Conservation (phyloP, 2,888 invertebrate genomes). For the Thera obeliscata region DNA sequence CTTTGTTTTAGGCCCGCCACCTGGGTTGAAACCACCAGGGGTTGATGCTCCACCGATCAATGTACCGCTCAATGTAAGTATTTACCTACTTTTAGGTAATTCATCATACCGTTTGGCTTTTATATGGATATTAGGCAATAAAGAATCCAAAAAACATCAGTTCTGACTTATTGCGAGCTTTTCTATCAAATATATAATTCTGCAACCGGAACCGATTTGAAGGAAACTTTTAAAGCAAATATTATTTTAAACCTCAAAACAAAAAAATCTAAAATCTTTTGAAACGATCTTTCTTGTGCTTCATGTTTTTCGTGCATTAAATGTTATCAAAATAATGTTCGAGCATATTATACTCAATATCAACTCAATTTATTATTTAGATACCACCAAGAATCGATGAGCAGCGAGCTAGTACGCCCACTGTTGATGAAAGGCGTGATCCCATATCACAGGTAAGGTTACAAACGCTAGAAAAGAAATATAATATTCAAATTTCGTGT, state of each 20-base stretch:
- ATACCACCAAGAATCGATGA: conserved; percentile 78
- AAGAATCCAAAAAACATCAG: too few relatives aligned
- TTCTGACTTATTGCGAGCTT: too few relatives aligned
- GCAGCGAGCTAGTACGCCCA: conserved; percentile 89
- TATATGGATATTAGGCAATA: too few relatives aligned
- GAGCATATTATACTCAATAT: background rate
- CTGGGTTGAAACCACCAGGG: conserved; percentile 71
- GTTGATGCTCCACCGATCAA: conserved; percentile 66
- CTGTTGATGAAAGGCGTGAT: conserved; percentile 86
- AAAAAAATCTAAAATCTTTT: too few relatives aligned
- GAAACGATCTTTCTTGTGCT: too few relatives aligned
- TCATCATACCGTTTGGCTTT: background rate
- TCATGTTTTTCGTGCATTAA: too few relatives aligned
- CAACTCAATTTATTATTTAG: conserved; percentile 43
- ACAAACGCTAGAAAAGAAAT: background rate
- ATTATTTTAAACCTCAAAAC: too few relatives aligned
- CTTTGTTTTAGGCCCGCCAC: conserved; percentile 70
- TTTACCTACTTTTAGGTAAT: background rate
- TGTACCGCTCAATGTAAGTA: conserved; percentile 63
- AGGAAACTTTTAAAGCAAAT: too few relatives aligned
- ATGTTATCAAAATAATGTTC: too few relatives aligned
- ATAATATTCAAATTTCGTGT: background rate
- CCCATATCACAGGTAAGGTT: conserved; percentile 65
- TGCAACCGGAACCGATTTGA: too few relatives aligned
- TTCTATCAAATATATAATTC: too few relatives aligned